Base-by-base conservation (phyloP, 2,797 vertebrate genomes). In the Astyanax mexicanus region DNA sequence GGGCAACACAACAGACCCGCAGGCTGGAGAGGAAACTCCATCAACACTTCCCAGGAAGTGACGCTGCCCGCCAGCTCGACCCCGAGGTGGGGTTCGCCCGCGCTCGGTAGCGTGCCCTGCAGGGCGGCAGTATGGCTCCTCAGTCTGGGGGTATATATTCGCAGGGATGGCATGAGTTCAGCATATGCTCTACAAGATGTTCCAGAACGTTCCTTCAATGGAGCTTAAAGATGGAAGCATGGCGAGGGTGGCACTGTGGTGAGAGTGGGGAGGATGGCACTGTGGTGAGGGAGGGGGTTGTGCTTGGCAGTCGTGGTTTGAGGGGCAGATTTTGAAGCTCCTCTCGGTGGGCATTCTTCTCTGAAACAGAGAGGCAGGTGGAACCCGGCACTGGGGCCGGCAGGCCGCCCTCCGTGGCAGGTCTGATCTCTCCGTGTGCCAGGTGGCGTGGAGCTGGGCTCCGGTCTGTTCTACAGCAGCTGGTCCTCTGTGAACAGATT, bases 31-130 rank as follows among this genome's bases (percentile, higher is more conserved):
- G 69, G 51, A 52, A 74, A 74, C 74, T 74, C 64, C 77, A 80
- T 77, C 81, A 77, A 74, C 81, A 77, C 81, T 77, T 77, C 66
- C 45, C 74, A 80, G 77, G 81, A 77, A 69, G 54, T 69, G 44
- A 38, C 25, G 12, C 64, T 23, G 35, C 55, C 62, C 12, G 47
- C 69, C 64, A 68, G 51, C 47, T 21, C 32, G 37, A 52, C 40
- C 51, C 4, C 71, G 64, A 69, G 68, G 62, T 61, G 32, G 42
- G 73, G 23, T 65, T 49, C 51, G 66, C 40, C 57, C 58, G 72
- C 17, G 74, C 71, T 37, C 69, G 60, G 25, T 17, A 38, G 42
- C 54, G 40, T 61, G 38, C 69, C 71, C 75, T 75, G 71, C 71
- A 27, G 49, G 54, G 66, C 51, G 74, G 75, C 78, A 64, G 80